Evolutionary conservation across 2,797 vertebrate genomes (phyloP), one percentile per base, ranked within the genome.

Genomic region (Anguilla obscura): DNA sequence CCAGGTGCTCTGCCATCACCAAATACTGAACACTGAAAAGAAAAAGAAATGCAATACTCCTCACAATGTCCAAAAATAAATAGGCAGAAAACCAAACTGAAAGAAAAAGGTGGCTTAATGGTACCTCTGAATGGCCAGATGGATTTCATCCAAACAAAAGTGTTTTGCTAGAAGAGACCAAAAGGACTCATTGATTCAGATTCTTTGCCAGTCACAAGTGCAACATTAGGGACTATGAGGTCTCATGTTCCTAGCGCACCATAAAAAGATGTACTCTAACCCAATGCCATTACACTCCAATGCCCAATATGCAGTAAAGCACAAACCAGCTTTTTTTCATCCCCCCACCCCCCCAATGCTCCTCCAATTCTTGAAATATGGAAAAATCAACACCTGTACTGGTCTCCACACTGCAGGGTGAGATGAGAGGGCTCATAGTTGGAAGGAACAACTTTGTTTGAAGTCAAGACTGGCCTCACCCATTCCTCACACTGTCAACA

Each of bases 1-100:
- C 56, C 50, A 56, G 79, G 8, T 63, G 52, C 69, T 40, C 12
- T 85, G 66, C 40, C 85, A 85, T 88, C 85, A 30, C 69, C 82
- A 85, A 56, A 74, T 66, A 36, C 21, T 48, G 52, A 27, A 52
- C 24, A 50, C 24, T 50, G n/a, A 16, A 56, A 84, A 33, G n/a
- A 30, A 84, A 18, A 33, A 54, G 18, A 66, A 87, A 85, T 56
- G 71, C 50, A 74, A 88, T 85, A 56, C 9, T 24, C 40, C 48
- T 88, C 66, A 74, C 48, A 74, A 58, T 69, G 33, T 33, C 71
- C 33, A 36, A 74, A 74, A 74, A 71, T 71, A 27, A 71, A 79
- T 36, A 36, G 45, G 8, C 79, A 82, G 79, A 50, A 86, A 45
- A 3, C 10, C 3, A 63, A 86, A 86, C 30, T 33, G 84, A 74